phyloP scores from a whole-genome alignment of 2,113 vertebrate genomes.

The Lycaon pictus region DNA sequence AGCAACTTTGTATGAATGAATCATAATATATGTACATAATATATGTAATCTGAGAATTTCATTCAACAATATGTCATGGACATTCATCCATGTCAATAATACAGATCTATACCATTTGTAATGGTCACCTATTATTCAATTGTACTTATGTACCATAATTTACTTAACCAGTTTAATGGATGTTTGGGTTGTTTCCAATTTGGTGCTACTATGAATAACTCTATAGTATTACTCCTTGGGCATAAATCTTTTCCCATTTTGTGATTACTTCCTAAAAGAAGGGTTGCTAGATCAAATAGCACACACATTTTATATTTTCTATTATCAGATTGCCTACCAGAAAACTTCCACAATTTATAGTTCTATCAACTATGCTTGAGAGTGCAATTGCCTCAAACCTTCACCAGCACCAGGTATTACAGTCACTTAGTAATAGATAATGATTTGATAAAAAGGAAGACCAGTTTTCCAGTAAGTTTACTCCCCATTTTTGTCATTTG shows the following conservation, averaged over 20 bases:
- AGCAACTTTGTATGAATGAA: not conserved
- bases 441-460: not conserved
- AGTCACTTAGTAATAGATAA: not conserved
- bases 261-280: constrained; percentile 62
- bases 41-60: constrained; percentile 16
- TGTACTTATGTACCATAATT: constrained; percentile 67
- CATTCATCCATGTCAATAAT: constrained; percentile 73
- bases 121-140: constrained; percentile 58
- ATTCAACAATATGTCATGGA: constrained; percentile 29
- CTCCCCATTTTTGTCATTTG: not conserved
- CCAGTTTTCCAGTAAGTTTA: not conserved
- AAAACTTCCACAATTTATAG: constrained; percentile 13
- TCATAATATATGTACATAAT: not conserved
- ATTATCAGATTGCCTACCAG: not conserved
- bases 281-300: not conserved
- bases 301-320: constrained; percentile 6
- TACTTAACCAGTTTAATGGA: constrained; percentile 62
- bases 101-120: constrained; percentile 60
- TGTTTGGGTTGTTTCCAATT: constrained; percentile 48
- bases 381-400: not conserved
- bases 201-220: constrained; percentile 48
- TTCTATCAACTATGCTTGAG: not conserved
- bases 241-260: constrained; percentile 62
- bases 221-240: constrained; percentile 35
- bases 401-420: not conserved